These are phyloP conservation scores for Sinocyclocheilus maitianheensis DNA, from an alignment of 2,113 vertebrate genomes.

Conservation along the genomic window DNA sequence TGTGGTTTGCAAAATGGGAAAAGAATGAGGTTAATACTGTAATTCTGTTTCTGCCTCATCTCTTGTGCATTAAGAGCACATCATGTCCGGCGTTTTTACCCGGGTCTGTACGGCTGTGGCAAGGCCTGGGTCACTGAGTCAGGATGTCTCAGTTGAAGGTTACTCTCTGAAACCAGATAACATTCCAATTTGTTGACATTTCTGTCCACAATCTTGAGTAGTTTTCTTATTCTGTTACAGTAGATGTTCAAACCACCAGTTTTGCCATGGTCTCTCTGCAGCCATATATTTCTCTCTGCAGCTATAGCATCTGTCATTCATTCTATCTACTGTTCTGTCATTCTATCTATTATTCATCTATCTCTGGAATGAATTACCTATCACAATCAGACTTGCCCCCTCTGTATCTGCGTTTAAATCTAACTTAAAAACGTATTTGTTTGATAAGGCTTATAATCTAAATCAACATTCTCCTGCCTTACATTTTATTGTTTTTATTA, in stretches of 20 bases:
- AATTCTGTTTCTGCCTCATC: conserved; percentile 37
- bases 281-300: not conserved
- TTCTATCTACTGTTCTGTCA: not conserved
- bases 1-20: conserved; percentile 32
- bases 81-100: not conserved
- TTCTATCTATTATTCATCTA: not conserved
- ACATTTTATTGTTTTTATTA: too few relatives aligned
- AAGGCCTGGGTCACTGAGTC: not conserved
- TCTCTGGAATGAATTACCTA: not conserved
- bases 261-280: not conserved
- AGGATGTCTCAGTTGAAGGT: not conserved
- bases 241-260: not conserved
- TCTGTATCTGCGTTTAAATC: too few relatives aligned
- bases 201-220: not conserved
- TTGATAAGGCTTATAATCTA: too few relatives aligned
- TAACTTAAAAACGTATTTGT: too few relatives aligned
- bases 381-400: too few relatives aligned
- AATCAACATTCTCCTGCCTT: too few relatives aligned
- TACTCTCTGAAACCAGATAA: conserved; percentile 8
- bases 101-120: not conserved
- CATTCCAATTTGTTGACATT: conserved; percentile 8
- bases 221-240: conserved; percentile 3
- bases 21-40: conserved; percentile 25
- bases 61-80: conserved; percentile 24
- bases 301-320: not conserved